Evolutionary conservation across 2,113 vertebrate genomes (phyloP).

Genomic region (Zapornia atra): DNA sequence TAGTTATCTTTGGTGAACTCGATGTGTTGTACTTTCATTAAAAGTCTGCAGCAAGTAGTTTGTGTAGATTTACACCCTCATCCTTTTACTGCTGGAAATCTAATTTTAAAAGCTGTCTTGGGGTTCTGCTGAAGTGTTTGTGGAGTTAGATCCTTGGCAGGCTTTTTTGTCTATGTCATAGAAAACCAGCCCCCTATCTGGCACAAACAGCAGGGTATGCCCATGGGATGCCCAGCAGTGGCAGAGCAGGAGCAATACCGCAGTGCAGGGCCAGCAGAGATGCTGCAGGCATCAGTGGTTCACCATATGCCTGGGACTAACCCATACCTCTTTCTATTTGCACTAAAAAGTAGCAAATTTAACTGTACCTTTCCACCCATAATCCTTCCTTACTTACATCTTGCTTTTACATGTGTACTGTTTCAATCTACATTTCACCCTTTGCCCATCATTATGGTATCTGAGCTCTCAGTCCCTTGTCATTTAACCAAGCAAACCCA

Average conservation of each 20-base stretch:
- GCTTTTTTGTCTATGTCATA: background rate
- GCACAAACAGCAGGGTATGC: background rate
- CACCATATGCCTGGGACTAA: background rate
- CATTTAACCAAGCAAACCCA: background rate
- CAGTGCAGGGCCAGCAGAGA: background rate
- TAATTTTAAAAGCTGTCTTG: slow-evolving; percentile 16
- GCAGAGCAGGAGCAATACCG: background rate
- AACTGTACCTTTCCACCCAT: background rate
- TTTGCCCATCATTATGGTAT: background rate
- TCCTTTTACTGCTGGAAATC: slow-evolving; percentile 2
- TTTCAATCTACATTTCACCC: background rate
- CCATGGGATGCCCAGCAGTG: background rate
- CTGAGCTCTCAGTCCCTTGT: background rate
- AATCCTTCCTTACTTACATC: background rate
- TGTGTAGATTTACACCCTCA: background rate
- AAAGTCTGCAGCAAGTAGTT: background rate
- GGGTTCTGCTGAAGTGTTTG: background rate
- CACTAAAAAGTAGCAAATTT: background rate
- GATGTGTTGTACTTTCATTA: background rate
- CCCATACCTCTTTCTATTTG: background rate
- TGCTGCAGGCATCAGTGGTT: background rate
- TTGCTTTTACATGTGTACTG: background rate
- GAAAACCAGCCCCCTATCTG: background rate
- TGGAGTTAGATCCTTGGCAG: background rate
- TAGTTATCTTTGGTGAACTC: background rate